Evolutionary conservation across 2,888 invertebrate species (phyloP).

Genomic region (Agonum fuliginosum): DNA sequence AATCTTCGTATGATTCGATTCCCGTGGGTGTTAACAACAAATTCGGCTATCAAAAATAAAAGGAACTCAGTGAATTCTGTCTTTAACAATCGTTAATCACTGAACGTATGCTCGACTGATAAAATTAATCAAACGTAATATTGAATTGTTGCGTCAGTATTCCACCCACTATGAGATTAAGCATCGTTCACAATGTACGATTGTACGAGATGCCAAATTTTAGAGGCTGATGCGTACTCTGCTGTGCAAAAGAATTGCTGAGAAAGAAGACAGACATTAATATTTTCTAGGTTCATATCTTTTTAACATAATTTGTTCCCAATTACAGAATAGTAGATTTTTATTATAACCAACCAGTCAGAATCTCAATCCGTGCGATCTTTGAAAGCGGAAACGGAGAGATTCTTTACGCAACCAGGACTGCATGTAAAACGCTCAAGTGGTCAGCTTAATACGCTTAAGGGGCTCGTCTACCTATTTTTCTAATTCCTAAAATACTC

Average conservation of each 20-base stretch:
- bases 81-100: constrained; percentile 26
- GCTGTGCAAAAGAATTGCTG: not conserved
- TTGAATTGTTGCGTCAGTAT: constrained; percentile 13
- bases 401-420: no score
- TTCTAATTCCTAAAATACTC: no score
- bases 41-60: constrained; percentile 37
- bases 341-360: no score
- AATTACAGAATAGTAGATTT: no score
- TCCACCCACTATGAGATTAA: constrained; percentile 11
- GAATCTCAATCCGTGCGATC: no score
- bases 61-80: constrained; percentile 19
- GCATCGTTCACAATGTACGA: constrained; percentile 18
- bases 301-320: no score
- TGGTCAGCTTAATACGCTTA: no score
- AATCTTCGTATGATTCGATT: not conserved
- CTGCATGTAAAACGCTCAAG: no score
- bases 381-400: no score
- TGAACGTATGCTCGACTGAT: not conserved
- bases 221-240: constrained; percentile 6
- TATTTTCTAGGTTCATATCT: not conserved
- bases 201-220: constrained; percentile 6
- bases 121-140: constrained; percentile 20
- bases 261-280: not conserved
- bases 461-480: no score
- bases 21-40: constrained; percentile 28